Evolutionary conservation across 2,113 vertebrate species (phyloP).

Genomic region (Charadrius vociferus): DNA sequence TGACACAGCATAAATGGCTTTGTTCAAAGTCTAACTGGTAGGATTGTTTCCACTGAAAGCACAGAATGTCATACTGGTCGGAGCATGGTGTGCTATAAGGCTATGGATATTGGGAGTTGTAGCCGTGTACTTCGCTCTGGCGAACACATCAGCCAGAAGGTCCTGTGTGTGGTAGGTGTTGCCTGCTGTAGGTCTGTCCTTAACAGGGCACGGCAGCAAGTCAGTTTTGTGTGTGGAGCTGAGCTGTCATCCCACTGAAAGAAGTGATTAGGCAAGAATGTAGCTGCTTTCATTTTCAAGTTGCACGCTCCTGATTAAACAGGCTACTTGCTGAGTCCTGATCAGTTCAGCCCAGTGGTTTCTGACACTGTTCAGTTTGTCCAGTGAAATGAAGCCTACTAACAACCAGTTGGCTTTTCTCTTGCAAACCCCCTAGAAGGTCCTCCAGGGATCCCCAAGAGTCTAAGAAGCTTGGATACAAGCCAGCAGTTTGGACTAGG

Average conservation of each 20-base stretch:
- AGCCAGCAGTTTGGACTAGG: not conserved
- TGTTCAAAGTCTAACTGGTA: not conserved
- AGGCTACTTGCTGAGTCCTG: not conserved
- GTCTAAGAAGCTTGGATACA: not conserved
- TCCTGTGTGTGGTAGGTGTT: not conserved
- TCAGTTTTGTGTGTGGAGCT: not conserved
- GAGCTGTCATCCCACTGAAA: not conserved
- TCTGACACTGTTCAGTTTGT: not conserved
- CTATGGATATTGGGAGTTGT: rapidly evolving
- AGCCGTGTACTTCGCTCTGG: not conserved
- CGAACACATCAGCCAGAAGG: not conserved
- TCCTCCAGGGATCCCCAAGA: not conserved
- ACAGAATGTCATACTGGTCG: not conserved
- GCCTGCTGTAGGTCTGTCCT: not conserved
- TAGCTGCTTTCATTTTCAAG: not conserved
- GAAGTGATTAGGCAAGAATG: not conserved
- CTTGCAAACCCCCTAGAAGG: not conserved
- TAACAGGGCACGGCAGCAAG: not conserved
- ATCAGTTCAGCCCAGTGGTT: not conserved
- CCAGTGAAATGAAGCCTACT: not conserved
- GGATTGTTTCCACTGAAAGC: not conserved
- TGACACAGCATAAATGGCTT: not conserved
- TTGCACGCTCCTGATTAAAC: not conserved
- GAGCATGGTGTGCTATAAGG: rapidly evolving
- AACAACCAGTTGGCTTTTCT: not conserved